Conservation (phyloP, 2,113 vertebrate species). For the Labeo rohita region DNA sequence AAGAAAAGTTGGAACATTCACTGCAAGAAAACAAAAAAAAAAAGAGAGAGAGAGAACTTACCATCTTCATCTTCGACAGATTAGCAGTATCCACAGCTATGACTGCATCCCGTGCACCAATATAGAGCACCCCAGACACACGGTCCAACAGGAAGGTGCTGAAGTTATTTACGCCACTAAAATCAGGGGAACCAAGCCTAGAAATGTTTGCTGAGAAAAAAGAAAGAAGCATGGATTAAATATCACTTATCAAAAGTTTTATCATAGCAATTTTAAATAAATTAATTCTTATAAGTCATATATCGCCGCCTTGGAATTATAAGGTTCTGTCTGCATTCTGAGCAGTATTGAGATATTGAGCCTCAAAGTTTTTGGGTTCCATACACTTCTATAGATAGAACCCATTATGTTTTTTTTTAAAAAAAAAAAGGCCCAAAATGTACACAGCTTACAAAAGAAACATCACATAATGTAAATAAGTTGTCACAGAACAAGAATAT, state of each 20-base stretch:
- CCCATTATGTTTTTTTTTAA: too few species aligned
- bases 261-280: background rate
- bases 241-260: background rate
- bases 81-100: conserved; percentile 76
- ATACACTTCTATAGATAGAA: too few species aligned
- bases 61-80: conserved; percentile 62
- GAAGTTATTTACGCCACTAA: conserved; percentile 70
- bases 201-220: conserved; percentile 46
- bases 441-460: too few species aligned
- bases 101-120: conserved; percentile 81
- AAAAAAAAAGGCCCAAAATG: too few species aligned
- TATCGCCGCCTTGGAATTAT: too few species aligned
- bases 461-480: too few species aligned
- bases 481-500: too few species aligned
- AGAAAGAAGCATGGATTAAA: background rate
- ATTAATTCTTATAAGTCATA: background rate
- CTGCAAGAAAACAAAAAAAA: conserved; percentile 33
- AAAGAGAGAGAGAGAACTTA: conserved; percentile 36
- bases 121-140: conserved; percentile 73
- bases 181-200: conserved; percentile 49
- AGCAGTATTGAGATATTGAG: too few species aligned
- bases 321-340: too few species aligned
- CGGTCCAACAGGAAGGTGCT: conserved; percentile 81
- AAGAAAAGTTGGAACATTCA: conserved; percentile 1
- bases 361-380: too few species aligned